Evolutionary conservation across 2,888 invertebrate species (phyloP), one percentile per base, ranked within the genome.

Genomic region (Caenorhabditis virilis): DNA sequence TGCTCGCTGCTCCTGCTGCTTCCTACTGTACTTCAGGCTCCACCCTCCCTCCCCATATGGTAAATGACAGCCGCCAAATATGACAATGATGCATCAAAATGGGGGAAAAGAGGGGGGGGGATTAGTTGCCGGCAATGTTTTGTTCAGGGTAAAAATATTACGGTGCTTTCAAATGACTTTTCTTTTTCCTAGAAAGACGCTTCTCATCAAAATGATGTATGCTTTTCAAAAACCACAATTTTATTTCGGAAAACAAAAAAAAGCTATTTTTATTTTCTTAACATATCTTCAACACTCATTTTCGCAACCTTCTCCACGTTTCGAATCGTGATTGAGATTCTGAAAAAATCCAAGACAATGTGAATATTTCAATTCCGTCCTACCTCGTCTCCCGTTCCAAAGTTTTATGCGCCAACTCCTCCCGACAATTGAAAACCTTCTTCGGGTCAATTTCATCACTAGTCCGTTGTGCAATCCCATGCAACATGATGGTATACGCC

Each of bases 401-500:
- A 5, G 36, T 27, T 38, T 68, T 47, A 41, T 68, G 65, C 26
- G 41, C 27, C 45, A 48, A 20, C 16, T 63, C 63, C 13, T 50
- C 54, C n/a, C 49, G 30, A 16, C 49, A 61, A 47, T 73, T 70
- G 60, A 61, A 70, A 23, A 66, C 57, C 20, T 64, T 66, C 22
- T 33, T 41, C 16, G 62, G 63, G 20, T 65, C 65, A n/a, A 78
- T 61, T 1, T 43, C 45, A 45, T 79, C 77, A 2, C 26, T 41
- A 11, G 46, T 39, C 15, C 60, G 51, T 48, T 79, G 78, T 4
- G 52, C 57, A 45, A 82, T 82, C 51, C 82, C 82, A 46, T 82
- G 82, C 79, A 95, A 87, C 84, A 69, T 63, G 20, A 89, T 86
- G 48, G 87, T 87, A 84, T 95, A 98, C 75, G 95, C 87, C 51